Conservation (phyloP, 2,113 vertebrate genomes). For the Amblyopsis rosae region DNA sequence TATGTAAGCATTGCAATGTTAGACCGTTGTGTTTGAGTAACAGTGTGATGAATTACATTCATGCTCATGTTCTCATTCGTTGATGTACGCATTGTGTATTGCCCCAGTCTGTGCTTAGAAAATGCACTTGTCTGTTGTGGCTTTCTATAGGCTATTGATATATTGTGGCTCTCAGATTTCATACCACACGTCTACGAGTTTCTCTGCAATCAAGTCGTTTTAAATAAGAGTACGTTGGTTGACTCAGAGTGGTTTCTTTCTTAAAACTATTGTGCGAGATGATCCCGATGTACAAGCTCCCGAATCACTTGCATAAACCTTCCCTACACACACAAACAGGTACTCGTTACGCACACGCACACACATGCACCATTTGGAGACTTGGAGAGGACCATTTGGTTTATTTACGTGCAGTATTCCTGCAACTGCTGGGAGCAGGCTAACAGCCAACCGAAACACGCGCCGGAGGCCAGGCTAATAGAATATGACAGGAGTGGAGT, state of each 20-base stretch:
- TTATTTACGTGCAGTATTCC: conserved; percentile 70
- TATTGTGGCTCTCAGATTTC: no score
- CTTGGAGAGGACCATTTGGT: conserved; percentile 59
- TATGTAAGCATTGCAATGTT: no score
- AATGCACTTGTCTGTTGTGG: no score
- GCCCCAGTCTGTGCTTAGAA: background rate
- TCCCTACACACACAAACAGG: conserved; percentile 33
- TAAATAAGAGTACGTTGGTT: conserved; percentile 4
- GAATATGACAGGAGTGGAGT: conserved; percentile 71
- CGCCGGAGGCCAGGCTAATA: conserved; percentile 62
- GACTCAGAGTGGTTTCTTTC: conserved; percentile 43
- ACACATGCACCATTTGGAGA: background rate
- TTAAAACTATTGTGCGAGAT: conserved; percentile 55
- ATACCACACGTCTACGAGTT: no score
- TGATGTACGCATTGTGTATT: conserved; percentile 36
- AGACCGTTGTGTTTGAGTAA: no score
- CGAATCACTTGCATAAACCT: conserved; percentile 9
- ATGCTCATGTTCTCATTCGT: conserved; percentile 32
- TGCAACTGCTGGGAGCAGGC: conserved; percentile 62
- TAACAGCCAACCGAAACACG: conserved; percentile 63
- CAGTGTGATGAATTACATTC: conserved; percentile 41
- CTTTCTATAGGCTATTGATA: no score
- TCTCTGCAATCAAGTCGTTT: no score
- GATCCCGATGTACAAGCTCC: conserved; percentile 44
- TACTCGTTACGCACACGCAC: no score